phyloP scores from a whole-genome alignment of 2,888 invertebrate species.

The Corbicula japonica region DNA sequence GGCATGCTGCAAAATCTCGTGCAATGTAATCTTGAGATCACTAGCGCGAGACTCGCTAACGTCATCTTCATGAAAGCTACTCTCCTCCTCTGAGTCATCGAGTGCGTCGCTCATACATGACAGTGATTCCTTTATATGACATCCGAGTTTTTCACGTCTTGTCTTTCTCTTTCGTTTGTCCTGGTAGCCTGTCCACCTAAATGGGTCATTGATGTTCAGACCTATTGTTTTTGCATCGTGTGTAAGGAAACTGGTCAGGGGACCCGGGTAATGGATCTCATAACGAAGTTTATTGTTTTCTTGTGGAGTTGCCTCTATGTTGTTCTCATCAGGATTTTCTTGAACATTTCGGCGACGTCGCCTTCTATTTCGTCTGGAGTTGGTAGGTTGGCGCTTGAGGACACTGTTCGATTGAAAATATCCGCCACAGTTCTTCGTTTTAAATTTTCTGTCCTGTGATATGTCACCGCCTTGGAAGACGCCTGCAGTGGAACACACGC shows the following conservation, averaged over 20 bases:
- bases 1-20: constrained; percentile 24
- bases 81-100: constrained; percentile 63
- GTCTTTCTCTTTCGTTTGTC: neutral
- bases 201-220: constrained; percentile 1
- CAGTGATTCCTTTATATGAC: constrained; percentile 34
- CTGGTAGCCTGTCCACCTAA: constrained; percentile 2
- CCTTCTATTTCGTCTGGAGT: constrained; percentile 5
- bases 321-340: neutral
- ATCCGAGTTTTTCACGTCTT: constrained; percentile 2
- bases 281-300: constrained; percentile 55
- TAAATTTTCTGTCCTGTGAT: constrained; percentile 26
- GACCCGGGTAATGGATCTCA: constrained; percentile 67
- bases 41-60: neutral
- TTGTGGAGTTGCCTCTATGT: neutral
- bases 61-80: constrained; percentile 22
- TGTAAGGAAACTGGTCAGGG: constrained; percentile 63
- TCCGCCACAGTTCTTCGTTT: constrained; percentile 31
- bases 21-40: constrained; percentile 7
- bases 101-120: constrained; percentile 34
- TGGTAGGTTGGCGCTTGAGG: constrained; percentile 23
- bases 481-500: constrained; percentile 47
- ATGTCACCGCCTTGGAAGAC: constrained; percentile 16
- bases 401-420: constrained; percentile 62
- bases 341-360: constrained; percentile 5
- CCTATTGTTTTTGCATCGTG: constrained; percentile 69